These are phyloP conservation scores for Mixornis gularis DNA, from an alignment of 2,113 vertebrate species.

Conservation along the genomic window DNA sequence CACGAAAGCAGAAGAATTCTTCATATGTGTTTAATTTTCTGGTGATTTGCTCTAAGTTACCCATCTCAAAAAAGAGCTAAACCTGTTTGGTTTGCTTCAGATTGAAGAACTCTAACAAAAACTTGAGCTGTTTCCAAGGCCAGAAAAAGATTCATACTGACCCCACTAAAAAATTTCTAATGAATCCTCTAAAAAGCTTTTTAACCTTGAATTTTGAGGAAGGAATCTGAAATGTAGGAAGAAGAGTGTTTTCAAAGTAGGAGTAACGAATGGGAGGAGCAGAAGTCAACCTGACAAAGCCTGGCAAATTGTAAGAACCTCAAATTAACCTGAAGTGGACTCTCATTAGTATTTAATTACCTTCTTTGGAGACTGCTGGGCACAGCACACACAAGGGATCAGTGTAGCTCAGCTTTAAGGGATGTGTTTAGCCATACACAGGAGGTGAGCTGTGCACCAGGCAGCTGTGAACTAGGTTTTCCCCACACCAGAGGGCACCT, in stretches of 20 bases:
- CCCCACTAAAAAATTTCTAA: not conserved
- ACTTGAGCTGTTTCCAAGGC: not conserved
- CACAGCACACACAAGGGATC: not conserved
- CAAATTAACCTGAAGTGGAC: not conserved
- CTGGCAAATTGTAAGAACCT: not conserved
- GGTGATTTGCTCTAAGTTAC: not conserved
- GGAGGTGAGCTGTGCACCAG: not conserved
- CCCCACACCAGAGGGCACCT: not conserved
- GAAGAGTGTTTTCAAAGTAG: not conserved
- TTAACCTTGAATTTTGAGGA: not conserved
- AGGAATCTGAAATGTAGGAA: not conserved
- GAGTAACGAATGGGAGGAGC: not conserved
- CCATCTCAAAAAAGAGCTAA: not conserved
- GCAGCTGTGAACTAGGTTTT: not conserved
- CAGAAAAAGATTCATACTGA: not conserved
- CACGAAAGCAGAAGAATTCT: not conserved
- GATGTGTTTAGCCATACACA: not conserved
- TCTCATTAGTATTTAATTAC: not conserved
- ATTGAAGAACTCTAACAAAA: not conserved
- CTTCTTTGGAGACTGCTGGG: not conserved
- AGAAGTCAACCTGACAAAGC: not conserved
- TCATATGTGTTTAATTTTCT: not conserved
- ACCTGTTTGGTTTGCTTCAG: not conserved
- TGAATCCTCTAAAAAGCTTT: not conserved
- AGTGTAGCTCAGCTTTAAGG: not conserved